phyloP scores from a whole-genome alignment of 2,888 invertebrate genomes.

The Heliconius hortense region DNA sequence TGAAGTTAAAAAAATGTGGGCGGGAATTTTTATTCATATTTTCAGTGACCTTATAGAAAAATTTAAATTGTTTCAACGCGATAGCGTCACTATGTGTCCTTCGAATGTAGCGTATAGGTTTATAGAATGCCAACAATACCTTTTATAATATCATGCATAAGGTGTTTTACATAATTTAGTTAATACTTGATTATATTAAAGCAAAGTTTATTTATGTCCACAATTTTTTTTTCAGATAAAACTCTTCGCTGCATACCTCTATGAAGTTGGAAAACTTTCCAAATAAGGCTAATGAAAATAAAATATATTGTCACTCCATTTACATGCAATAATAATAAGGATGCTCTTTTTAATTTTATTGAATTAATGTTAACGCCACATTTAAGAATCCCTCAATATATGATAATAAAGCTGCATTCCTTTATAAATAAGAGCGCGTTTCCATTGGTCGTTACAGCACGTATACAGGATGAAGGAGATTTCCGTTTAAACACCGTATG shows the following conservation, averaged over 20 bases:
- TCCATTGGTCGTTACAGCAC: no score
- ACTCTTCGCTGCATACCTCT: slow-evolving; percentile 93
- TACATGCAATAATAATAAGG: not conserved
- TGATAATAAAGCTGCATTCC: slow-evolving; percentile 6
- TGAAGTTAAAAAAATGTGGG: not conserved
- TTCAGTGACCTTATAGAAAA: not conserved
- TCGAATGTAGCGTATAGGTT: not conserved
- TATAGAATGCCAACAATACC: not conserved
- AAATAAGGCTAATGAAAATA: slow-evolving; percentile 49
- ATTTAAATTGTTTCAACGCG: not conserved
- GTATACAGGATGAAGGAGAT: no score
- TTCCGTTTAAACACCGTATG: no score
- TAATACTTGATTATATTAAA: not conserved
- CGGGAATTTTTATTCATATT: not conserved
- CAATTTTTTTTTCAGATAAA: slow-evolving; percentile 87
- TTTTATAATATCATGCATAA: not conserved
- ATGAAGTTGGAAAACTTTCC: slow-evolving; percentile 86
- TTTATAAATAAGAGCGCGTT: not conserved
- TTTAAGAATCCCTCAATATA: not conserved
- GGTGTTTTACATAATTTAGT: not conserved
- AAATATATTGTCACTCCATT: slow-evolving; percentile 9
- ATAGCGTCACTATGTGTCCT: not conserved
- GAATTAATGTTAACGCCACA: not conserved
- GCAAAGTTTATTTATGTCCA: not conserved
- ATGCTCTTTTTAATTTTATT: not conserved